Base-by-base conservation (phyloP, 2,113 vertebrate genomes). In the Mellivora capensis region DNA sequence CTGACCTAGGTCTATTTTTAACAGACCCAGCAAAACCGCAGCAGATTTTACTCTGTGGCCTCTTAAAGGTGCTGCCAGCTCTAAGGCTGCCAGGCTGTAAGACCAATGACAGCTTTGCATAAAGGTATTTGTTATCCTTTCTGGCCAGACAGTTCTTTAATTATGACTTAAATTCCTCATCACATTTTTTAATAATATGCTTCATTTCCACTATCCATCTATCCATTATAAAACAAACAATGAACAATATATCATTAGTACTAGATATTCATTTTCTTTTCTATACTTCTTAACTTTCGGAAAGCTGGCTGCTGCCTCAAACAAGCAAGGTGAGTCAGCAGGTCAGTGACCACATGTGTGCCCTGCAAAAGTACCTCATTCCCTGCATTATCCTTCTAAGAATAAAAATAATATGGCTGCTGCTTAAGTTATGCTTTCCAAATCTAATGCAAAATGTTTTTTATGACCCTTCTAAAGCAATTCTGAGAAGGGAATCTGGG, bases 1-100 rank as follows among this genome's bases (percentile, higher is more conserved):
- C 95, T 96, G 96, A 90, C 59, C 82, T 27, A 39, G 39, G 87
- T 93, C 95, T 98, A 98, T 98, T 98, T 98, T 98, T 98, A 97
- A 96, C 95, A 96, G 14, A 20, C 39, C 86, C 52, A 79, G 90
- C 37, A 96, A 96, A 96, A 96, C 77, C 72, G 5, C 7, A 12
- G 47, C 87, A 76, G 87, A 97, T 90, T 83, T 72, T 72, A 27
- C 34, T 93, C 69, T 90, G 57, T 25, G 91, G 59, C 64, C 52
- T 96, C 87, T 96, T 92, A 81, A 91, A 92, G 44, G 37, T 42
- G 71, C 52, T 91, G 49, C 34, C 61, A 97, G 59, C 27, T 90
- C 39, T 27, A 89, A 57, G 31, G 61, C 47, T 96, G 82, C 57
- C 76, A 87, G 69, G 27, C 21, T 90, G 31, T 27, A 87, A n/a